Evolutionary conservation across 2,888 invertebrate genomes (phyloP), one percentile per base, ranked within the genome.

Genomic region (Mythimna vitellina): DNA sequence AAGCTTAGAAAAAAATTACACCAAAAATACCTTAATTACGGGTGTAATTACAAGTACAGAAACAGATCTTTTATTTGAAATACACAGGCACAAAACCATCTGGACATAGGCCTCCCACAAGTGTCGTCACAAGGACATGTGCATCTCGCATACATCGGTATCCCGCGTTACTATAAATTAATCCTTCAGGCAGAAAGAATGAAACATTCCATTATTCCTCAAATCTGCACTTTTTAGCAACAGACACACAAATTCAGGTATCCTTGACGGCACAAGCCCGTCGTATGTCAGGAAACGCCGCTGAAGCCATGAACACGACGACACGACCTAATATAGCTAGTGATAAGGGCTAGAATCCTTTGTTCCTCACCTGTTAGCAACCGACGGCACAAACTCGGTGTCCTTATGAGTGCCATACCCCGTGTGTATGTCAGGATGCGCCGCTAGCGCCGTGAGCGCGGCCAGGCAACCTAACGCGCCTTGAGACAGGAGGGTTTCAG

Each of bases 401-500:
- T 90, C 89, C 5, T 29, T 60, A 2, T 70, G 81, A 1, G 63
- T 32, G 0, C 74, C 81, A 66, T 70, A 63, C 3, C 80, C 89
- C 4, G 92, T 87, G 87, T 95, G 95, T 53, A 97, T 92, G 87
- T 98, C 98, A 0, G 98, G 98, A 91, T 98, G 98, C 81, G 97
- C 96, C 89, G 97, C 97, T 83, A 97, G 97, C 0, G 97, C 98
- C 20, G 95, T 94, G 97, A 98, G 97, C 74, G 97, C 96, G 35
- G 98, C 97, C 20, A 96, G 88, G 62, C 79, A 97, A 7, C 98
- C 97, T 22, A 98, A 96, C 67, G 97, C 97, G 32, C 98, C 98
- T 77, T 98, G 97, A 87, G 98, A 97, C 68, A 98, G 96, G 57
- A 98, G 92, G 0, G 98, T 97, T 90, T 98, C 97, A 0, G 97